Evolutionary conservation across 1,140 invertebrate species (phyloP), one percentile per base, ranked within the genome.

Genomic region (Drosophila prosaltans): DNA sequence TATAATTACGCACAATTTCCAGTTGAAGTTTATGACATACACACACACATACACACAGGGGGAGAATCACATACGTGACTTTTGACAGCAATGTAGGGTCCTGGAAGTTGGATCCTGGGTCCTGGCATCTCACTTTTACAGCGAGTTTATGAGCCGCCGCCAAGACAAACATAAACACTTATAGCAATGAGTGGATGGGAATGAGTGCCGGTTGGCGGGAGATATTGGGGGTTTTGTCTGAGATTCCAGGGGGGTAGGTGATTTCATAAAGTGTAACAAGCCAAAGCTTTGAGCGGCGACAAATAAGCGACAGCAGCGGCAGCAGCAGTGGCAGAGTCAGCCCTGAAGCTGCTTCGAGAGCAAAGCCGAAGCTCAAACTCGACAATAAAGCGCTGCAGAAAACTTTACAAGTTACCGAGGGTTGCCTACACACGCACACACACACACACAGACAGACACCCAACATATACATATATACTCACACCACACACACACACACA

Each of bases 141-240:
- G 67, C 65, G 65, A 88, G 72, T 86, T 86, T 86, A 85, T 78
- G 82, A 81, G 82, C 59, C 82, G 67, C 69, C 82, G 78, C 76
- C 83, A 88, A 89, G 80, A 88, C 83, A 88, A 88, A 88, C 83
- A 88, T 88, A 88, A 88, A 88, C 83, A 88, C 80, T 88, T 88
- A 77, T 64, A 78, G 36, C 26, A 51, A 51, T 51, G 45, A 10
- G 45, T 10, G 45, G 5, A 24, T 24, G 45, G 7, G 3, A 4
- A 24, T 5, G 21, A 9, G 7, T 2, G 7, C 10, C 9, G 45
- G 45, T 16, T 21, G 7, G 45, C 21, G 45, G 48, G 4, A 10
- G 2, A 16, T 21, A 26, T 5, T 58, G n/a, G 21, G 8, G n/a
- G 21, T 7, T 3, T 24, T 55, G 16, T 32, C 26, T 11, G 41